phyloP scores from a whole-genome alignment of 2,888 invertebrate species.

The Rotaria magnacalcarata region DNA sequence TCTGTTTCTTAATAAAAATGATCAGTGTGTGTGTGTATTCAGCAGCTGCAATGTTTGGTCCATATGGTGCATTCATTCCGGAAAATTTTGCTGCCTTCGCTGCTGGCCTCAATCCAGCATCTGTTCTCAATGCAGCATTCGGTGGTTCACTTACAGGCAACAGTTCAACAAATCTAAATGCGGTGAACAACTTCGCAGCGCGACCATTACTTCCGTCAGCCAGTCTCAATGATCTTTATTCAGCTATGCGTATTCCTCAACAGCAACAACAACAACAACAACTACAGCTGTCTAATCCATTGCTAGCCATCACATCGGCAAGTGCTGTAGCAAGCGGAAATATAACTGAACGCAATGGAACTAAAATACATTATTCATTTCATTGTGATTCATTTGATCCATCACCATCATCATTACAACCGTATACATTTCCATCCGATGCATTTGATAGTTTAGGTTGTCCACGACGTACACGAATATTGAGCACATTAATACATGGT shows the following conservation, averaged over 20 bases:
- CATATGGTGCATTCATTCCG: conserved; percentile 13
- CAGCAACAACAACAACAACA: neutral
- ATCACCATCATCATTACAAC: conserved; percentile 63
- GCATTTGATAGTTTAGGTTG: conserved; percentile 86
- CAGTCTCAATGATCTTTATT: neutral
- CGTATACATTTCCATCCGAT: conserved; percentile 88
- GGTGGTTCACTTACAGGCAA: neutral
- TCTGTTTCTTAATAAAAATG: conserved; percentile 29
- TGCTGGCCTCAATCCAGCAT: neutral
- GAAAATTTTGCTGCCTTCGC: neutral
- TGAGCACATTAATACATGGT: conserved; percentile 84
- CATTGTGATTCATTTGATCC: conserved; percentile 19
- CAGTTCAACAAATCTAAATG: neutral
- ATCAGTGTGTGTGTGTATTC: conserved; percentile 31
- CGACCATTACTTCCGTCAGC: neutral
- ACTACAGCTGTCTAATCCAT: neutral
- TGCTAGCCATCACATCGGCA: neutral
- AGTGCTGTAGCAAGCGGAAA: neutral
- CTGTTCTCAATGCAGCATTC: conserved; percentile 9
- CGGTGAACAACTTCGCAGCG: neutral
- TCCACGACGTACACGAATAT: conserved; percentile 80
- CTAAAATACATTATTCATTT: conserved; percentile 3
- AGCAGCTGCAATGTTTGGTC: conserved; percentile 1
- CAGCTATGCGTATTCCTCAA: neutral
- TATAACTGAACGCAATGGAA: neutral